Percentiles rank a stretch among this genome's conserved stretches.
These are phyloP conservation scores for Cryptoblepharus egeriae DNA, from an alignment of 2,797 vertebrate species.

Conservation along the genomic window DNA sequence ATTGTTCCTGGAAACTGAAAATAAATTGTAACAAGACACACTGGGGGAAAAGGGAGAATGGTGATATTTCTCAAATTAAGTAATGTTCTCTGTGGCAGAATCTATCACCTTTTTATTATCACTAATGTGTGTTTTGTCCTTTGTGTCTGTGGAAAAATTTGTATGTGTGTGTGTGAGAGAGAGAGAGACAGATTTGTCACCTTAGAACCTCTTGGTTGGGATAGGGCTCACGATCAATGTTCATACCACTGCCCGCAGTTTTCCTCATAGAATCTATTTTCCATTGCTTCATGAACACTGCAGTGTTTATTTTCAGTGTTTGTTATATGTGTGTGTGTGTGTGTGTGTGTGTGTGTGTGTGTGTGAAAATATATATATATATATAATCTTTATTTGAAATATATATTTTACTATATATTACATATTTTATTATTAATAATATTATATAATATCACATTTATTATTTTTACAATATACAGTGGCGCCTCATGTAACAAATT, in stretches of 20 bases:
- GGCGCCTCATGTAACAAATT: too few relatives aligned
- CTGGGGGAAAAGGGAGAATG: background rate
- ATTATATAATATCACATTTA: too few relatives aligned
- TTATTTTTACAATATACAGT: too few relatives aligned
- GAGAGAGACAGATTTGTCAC: background rate
- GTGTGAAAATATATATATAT: too few relatives aligned
- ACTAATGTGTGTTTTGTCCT: background rate
- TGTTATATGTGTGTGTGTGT: too few relatives aligned
- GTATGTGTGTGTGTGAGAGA: background rate
- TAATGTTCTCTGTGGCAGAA: constrained; percentile 1
- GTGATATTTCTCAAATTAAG: background rate
- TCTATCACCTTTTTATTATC: background rate
- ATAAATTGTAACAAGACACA: fast-evolving
- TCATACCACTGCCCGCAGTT: background rate
- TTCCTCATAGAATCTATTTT: background rate
- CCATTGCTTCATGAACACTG: background rate
- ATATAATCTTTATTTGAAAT: too few relatives aligned
- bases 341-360: too few relatives aligned
- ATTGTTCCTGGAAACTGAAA: background rate
- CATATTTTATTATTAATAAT: too few relatives aligned
- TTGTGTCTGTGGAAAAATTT: background rate
- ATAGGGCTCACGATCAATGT: background rate
- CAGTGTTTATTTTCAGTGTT: background rate
- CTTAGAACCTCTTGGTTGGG: background rate
- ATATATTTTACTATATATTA: too few relatives aligned